phyloP scores from a whole-genome alignment of 2,797 vertebrate genomes.

The Cyclura pinguis region DNA sequence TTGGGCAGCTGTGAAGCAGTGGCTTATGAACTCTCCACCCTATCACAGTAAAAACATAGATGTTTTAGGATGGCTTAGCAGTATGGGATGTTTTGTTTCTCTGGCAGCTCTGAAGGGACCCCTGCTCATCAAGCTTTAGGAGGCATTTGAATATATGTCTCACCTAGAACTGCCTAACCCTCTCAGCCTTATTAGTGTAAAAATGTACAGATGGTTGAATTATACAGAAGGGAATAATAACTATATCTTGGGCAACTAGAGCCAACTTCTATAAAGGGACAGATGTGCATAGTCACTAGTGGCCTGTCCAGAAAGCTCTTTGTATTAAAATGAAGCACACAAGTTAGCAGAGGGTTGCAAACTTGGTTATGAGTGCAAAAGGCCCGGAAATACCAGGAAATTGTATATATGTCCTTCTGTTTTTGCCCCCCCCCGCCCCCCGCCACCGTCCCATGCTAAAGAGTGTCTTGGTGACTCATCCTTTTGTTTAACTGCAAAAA shows the following conservation, averaged over 20 bases:
- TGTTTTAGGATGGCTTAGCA: neutral
- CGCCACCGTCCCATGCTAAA: slow-evolving; percentile 23
- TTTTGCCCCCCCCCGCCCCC: neutral
- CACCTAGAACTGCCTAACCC: neutral
- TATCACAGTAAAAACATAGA: neutral
- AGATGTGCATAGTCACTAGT: neutral
- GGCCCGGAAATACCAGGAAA: neutral
- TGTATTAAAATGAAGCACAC: neutral
- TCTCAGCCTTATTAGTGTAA: neutral
- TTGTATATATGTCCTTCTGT: slow-evolving; percentile 2
- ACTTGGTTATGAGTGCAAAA: neutral
- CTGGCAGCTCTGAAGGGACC: neutral
- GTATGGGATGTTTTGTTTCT: neutral
- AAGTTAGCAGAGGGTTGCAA: neutral
- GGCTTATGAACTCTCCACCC: neutral
- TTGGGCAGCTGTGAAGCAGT: neutral
- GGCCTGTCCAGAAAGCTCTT: neutral
- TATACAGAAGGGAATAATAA: neutral
- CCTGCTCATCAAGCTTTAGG: too few relatives aligned
- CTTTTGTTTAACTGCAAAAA: slow-evolving; percentile 67
- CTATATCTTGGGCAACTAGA: neutral
- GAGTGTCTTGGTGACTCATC: slow-evolving; percentile 65
- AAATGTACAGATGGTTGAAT: neutral
- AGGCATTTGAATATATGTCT: neutral
- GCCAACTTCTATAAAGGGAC: neutral